Evolutionary conservation across 2,888 invertebrate species (phyloP).

Genomic region (Vesta saturnalis): DNA sequence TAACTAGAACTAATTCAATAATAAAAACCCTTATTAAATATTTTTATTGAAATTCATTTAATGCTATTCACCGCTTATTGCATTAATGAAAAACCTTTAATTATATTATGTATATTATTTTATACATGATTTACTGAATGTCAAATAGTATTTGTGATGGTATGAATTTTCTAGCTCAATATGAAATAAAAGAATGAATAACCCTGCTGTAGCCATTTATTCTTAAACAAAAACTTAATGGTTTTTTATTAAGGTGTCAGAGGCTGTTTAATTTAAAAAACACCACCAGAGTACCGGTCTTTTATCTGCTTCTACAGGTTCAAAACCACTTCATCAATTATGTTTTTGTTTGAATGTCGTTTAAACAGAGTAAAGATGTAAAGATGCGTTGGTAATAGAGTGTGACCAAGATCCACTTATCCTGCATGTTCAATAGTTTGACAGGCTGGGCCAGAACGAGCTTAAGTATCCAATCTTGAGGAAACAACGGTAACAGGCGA

Average conservation of each 20-base stretch:
- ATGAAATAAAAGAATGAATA: background rate
- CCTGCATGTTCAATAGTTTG: constrained; percentile 31
- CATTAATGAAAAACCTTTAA: too few relatives aligned
- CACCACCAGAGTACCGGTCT: constrained; percentile 21
- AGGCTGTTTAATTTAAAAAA: constrained; percentile 29
- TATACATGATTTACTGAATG: too few relatives aligned
- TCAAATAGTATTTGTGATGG: too few relatives aligned
- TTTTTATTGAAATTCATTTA: too few relatives aligned
- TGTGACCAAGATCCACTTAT: constrained; percentile 37
- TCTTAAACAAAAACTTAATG: constrained; percentile 8
- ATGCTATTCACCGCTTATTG: too few relatives aligned
- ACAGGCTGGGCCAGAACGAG: constrained; percentile 33
- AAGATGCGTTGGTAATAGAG: constrained; percentile 32
- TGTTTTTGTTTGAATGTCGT: constrained; percentile 34
- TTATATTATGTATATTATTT: too few relatives aligned
- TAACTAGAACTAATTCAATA: too few relatives aligned
- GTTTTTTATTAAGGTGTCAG: constrained; percentile 21
- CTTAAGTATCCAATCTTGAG: constrained; percentile 23
- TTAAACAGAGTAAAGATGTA: constrained; percentile 30
- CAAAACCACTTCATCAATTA: constrained; percentile 37
- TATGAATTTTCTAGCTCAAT: background rate
- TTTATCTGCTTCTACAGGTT: constrained; percentile 22
- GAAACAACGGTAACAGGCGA: constrained; percentile 20
- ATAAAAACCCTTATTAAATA: too few relatives aligned
- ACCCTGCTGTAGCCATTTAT: constrained; percentile 2